Evolutionary conservation across 1,140 invertebrate genomes (phyloP).

Genomic region (Thaumatotibia leucotreta): DNA sequence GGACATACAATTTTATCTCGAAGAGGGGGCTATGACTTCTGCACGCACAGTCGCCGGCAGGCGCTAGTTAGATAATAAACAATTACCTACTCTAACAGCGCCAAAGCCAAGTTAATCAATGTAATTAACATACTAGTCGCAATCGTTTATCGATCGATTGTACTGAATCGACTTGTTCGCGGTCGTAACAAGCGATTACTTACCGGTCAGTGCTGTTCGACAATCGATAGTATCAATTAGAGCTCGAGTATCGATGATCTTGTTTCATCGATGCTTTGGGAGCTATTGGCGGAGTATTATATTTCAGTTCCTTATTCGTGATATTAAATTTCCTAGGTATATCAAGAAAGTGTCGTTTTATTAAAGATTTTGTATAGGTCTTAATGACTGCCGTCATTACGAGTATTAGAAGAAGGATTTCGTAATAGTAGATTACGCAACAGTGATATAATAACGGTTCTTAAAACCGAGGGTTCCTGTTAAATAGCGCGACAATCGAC

Average conservation of each 20-base stretch:
- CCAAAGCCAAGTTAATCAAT: background rate
- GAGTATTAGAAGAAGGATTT: no score
- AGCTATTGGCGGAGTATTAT: background rate
- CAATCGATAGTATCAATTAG: background rate
- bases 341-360: background rate
- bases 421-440: no score
- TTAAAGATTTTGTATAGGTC: no score
- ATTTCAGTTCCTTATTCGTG: background rate
- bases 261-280: background rate
- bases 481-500: no score
- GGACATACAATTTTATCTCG: no score
- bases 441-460: no score
- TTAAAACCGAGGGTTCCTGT: no score
- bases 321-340: background rate
- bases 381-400: no score
- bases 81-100: background rate
- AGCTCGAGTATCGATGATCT: background rate
- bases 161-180: background rate
- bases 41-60: no score
- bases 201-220: background rate
- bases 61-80: no score
- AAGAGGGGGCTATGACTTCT: no score
- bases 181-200: background rate
- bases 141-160: constrained; percentile 9
- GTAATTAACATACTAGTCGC: background rate